Percentiles rank a stretch among this genome's conserved stretches.
phyloP scores from a whole-genome alignment of 2,888 invertebrate genomes.

The Bombylius major region DNA sequence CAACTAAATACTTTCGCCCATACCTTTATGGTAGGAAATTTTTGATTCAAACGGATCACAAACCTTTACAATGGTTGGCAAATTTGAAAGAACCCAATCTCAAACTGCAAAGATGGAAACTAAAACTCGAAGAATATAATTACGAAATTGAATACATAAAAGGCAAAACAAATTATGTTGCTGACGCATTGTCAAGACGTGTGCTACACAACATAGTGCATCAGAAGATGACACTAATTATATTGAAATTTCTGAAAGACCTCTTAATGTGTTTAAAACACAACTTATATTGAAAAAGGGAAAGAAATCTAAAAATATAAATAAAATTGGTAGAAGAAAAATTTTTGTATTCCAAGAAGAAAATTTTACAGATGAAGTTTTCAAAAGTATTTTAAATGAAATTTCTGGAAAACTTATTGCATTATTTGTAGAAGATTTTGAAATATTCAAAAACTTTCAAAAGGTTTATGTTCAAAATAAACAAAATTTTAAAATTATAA shows the following conservation, averaged over 20 bases:
- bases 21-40: conserved; percentile 13
- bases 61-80: conserved; percentile 23
- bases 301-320: background rate
- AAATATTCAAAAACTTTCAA: background rate
- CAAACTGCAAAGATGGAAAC: conserved; percentile 27
- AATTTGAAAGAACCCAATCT: conserved; percentile 28
- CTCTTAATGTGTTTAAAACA: conserved; percentile 1
- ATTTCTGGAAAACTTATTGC: background rate
- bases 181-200: conserved; percentile 12
- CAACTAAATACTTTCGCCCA: conserved; percentile 12
- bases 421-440: background rate
- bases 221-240: background rate
- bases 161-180: conserved; percentile 12
- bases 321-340: background rate
- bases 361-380: background rate
- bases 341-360: background rate
- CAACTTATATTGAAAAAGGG: background rate
- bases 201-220: background rate
- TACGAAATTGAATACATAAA: conserved; percentile 15
- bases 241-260: background rate
- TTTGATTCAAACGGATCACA: conserved; percentile 10
- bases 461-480: background rate
- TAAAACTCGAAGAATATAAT: conserved; percentile 22
- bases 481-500: background rate
- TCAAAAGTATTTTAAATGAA: background rate